These are phyloP conservation scores for Yponomeuta cagnagella DNA, from an alignment of 2,888 invertebrate genomes.

Conservation along the genomic window DNA sequence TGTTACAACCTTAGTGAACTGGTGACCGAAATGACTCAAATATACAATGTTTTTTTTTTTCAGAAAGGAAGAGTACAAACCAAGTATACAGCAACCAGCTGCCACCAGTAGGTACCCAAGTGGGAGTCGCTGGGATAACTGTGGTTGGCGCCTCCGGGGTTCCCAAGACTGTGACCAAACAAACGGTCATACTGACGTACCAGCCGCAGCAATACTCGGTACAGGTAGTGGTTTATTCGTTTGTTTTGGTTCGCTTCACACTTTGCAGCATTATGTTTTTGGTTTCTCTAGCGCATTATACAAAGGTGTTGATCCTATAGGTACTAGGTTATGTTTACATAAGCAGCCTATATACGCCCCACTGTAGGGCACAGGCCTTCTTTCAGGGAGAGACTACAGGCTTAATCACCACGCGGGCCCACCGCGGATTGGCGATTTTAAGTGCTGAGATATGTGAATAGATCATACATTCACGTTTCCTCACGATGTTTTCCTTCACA, in stretches of 20 bases:
- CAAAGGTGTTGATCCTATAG: no score
- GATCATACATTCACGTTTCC: no score
- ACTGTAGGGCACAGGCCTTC: no score
- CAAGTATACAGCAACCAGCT: constrained; percentile 35
- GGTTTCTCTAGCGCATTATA: neutral
- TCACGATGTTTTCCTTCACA: no score
- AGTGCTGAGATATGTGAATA: no score
- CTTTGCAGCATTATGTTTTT: neutral
- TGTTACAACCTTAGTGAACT: no score
- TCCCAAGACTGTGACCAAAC: constrained; percentile 64
- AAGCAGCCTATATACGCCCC: no score
- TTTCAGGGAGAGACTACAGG: no score
- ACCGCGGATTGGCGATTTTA: no score
- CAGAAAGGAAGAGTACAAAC: constrained; percentile 66
- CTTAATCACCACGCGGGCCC: no score
- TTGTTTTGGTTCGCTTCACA: neutral
- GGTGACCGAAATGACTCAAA: neutral
- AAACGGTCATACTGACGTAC: constrained; percentile 68
- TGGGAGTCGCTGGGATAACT: constrained; percentile 52
- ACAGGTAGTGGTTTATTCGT: constrained; percentile 34
- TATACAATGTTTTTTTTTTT: neutral
- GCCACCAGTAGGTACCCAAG: constrained; percentile 46
- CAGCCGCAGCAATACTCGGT: constrained; percentile 53
- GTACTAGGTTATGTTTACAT: no score
- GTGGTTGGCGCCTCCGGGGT: constrained; percentile 50